phyloP scores from a whole-genome alignment of 2,888 invertebrate species.

The Bibio marci region DNA sequence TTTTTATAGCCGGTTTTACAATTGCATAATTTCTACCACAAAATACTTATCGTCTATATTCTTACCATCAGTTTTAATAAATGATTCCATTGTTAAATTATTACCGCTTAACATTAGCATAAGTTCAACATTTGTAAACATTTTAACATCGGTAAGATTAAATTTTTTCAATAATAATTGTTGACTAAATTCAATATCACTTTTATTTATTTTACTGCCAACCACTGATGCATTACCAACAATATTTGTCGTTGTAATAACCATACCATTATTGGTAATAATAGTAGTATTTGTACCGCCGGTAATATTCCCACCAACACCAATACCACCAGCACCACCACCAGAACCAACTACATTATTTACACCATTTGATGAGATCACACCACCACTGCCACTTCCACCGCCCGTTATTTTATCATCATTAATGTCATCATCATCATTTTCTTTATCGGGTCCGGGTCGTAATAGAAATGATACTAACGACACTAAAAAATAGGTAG shows the following conservation, averaged over 20 bases:
- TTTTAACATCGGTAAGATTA: neutral
- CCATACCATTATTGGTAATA: too few species aligned
- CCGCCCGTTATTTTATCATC: neutral
- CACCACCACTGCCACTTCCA: too few species aligned
- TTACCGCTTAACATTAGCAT: too few species aligned
- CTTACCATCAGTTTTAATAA: constrained; percentile 3
- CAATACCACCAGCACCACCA: too few species aligned
- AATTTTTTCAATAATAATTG: neutral
- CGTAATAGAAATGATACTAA: constrained; percentile 75
- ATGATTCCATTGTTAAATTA: neutral
- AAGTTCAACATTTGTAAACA: neutral
- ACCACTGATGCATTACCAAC: neutral
- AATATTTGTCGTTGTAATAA: too few species aligned
- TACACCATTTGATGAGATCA: too few species aligned
- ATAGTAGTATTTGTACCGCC: too few species aligned
- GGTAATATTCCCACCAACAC: too few species aligned
- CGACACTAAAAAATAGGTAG: constrained; percentile 78
- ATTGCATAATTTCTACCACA: neutral
- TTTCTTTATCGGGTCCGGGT: constrained; percentile 51
- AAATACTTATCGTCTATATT: neutral
- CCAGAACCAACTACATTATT: too few species aligned
- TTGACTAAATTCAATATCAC: neutral
- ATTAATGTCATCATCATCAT: constrained; percentile 17
- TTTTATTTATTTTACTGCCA: neutral
- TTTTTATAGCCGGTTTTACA: too few species aligned